Percentiles rank a stretch among this genome's conserved stretches.
Conservation (phyloP, 2,113 vertebrate genomes). For the Nannospalax galili region DNA sequence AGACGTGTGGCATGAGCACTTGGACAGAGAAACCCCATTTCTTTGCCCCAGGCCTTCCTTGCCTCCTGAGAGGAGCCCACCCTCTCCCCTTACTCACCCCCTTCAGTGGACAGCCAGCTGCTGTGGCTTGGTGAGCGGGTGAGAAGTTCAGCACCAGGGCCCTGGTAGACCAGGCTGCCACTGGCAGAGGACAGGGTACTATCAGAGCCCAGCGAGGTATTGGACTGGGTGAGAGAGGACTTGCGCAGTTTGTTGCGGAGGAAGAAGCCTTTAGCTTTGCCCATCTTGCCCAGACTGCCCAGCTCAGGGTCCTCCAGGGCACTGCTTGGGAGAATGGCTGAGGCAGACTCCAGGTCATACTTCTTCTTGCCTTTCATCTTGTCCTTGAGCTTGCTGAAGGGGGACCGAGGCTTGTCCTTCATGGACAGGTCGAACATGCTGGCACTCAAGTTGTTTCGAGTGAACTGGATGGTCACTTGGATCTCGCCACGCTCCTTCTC, state of each 20-base stretch:
- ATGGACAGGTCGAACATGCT: slow-evolving; percentile 98
- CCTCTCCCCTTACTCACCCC: slow-evolving; percentile 85
- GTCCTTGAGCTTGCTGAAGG: slow-evolving; percentile 95
- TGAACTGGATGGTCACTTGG: slow-evolving; percentile 94
- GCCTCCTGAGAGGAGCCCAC: neutral
- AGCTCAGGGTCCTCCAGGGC: slow-evolving; percentile 92
- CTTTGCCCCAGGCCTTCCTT: rapidly evolving
- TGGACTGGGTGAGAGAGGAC: slow-evolving; percentile 95
- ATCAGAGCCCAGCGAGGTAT: slow-evolving; percentile 95
- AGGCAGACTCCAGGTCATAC: slow-evolving; percentile 90
- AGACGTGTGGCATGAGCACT: neutral
- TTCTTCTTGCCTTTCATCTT: slow-evolving; percentile 93
- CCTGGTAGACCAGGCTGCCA: slow-evolving; percentile 90
- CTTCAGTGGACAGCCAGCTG: slow-evolving; percentile 93
- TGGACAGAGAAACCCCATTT: rapidly evolving
- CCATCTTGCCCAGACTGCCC: slow-evolving; percentile 86
- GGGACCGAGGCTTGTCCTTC: slow-evolving; percentile 94
- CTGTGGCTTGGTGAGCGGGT: slow-evolving; percentile 89
- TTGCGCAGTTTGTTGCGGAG: slow-evolving; percentile 92
- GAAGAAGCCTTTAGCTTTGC: slow-evolving; percentile 94
- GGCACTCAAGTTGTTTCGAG: slow-evolving; percentile 93
- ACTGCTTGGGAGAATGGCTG: slow-evolving; percentile 91
- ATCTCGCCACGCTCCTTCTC: slow-evolving; percentile 98
- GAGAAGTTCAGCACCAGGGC: slow-evolving; percentile 86
- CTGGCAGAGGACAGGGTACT: slow-evolving; percentile 95